Conservation (phyloP, 2,113 vertebrate species). For the Ophthalmotilapia sp. region DNA sequence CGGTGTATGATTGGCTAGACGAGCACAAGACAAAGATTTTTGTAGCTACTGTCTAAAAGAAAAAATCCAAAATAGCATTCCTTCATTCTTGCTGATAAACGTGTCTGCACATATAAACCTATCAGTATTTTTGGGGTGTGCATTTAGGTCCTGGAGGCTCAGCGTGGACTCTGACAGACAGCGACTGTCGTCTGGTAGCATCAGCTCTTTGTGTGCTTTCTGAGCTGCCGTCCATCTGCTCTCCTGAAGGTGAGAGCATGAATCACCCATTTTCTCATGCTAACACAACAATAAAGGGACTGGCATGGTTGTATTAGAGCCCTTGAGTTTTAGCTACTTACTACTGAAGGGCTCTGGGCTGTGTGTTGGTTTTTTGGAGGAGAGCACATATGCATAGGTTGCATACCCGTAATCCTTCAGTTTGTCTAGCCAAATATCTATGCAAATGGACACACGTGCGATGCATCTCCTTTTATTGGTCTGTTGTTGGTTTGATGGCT, state of each 20-base stretch:
- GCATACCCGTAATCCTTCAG: neutral
- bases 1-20: neutral
- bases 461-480: neutral
- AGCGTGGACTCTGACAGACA: slow-evolving; percentile 71
- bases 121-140: neutral
- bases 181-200: slow-evolving; percentile 76
- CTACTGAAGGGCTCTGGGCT: neutral
- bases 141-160: slow-evolving; percentile 58
- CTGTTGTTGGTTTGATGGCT: neutral
- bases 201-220: slow-evolving; percentile 83
- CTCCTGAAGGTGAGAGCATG: slow-evolving; percentile 82
- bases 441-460: neutral
- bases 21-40: neutral
- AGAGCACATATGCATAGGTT: neutral
- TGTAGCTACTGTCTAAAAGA: neutral
- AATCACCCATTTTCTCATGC: neutral
- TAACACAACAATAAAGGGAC: neutral
- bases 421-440: neutral
- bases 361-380: neutral
- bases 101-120: neutral
- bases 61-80: neutral
- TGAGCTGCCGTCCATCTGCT: slow-evolving; percentile 87
- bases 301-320: neutral
- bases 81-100: neutral
- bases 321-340: neutral